Evolutionary conservation across 2,113 vertebrate genomes (phyloP).

Genomic region (Gymnobelideus leadbeateri): DNA sequence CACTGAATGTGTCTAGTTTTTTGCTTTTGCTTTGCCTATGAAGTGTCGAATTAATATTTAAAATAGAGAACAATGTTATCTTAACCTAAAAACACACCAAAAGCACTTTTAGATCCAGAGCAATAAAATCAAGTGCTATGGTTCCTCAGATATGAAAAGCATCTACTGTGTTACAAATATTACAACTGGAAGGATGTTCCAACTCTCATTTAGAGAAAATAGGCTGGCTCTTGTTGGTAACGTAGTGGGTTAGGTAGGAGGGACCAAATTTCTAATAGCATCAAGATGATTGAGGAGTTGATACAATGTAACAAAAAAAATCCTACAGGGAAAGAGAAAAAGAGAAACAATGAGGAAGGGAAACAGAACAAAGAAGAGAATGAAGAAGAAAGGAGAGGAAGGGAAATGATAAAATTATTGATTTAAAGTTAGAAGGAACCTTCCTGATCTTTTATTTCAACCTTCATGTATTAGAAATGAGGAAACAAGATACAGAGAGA

Average conservation of each 20-base stretch:
- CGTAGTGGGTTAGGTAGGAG: neutral
- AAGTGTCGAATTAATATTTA: conserved; percentile 53
- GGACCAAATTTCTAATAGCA: neutral
- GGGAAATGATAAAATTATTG: neutral
- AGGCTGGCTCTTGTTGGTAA: neutral
- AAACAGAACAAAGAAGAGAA: too few species aligned
- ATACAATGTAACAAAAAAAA: neutral
- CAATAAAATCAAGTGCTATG: neutral
- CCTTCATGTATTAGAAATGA: neutral
- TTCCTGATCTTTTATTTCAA: neutral
- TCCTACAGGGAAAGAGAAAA: neutral
- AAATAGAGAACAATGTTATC: conserved; percentile 50
- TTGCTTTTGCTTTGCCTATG: conserved; percentile 45
- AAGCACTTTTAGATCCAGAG: conserved; percentile 32
- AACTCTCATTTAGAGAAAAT: conserved; percentile 11
- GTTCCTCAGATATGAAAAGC: neutral
- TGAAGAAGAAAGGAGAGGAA: neutral
- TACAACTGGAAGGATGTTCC: conserved; percentile 22
- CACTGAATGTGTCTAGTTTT: neutral
- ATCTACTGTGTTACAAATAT: conserved; percentile 22
- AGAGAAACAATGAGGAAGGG: neutral
- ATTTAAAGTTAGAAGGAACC: neutral
- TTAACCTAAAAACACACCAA: conserved; percentile 17
- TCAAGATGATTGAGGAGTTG: neutral
- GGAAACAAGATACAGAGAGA: neutral